Conservation (phyloP, 2,113 vertebrate species). For the Pimephales promelas region DNA sequence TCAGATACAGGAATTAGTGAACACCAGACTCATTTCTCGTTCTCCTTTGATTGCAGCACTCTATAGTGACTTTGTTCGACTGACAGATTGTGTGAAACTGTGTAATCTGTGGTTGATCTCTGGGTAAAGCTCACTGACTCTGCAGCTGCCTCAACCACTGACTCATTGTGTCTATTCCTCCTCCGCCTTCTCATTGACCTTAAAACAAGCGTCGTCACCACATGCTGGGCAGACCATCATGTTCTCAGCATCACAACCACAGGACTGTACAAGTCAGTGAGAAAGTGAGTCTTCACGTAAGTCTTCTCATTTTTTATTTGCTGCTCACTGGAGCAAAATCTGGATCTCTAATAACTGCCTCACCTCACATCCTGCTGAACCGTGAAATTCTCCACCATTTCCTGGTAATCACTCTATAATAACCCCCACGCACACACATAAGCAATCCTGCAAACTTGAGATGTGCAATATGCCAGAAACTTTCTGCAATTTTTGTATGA, state of each 20-base stretch:
- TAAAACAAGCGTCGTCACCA: not conserved
- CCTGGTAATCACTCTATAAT: not conserved
- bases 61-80: not conserved
- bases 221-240: not conserved
- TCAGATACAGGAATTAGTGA: not conserved
- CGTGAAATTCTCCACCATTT: constrained; percentile 32
- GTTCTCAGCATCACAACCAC: not conserved
- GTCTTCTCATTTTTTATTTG: not conserved
- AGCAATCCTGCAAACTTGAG: not conserved
- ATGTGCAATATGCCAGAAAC: not conserved
- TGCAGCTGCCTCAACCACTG: not conserved
- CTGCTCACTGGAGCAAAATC: not conserved
- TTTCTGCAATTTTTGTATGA: not conserved
- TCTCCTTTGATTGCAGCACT: not conserved
- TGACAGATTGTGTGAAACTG: constrained; percentile 19
- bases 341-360: not conserved
- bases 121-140: constrained; percentile 12
- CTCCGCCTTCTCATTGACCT: not conserved
- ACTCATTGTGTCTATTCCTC: not conserved
- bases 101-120: constrained; percentile 26
- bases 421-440: not conserved
- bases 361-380: not conserved
- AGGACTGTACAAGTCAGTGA: not conserved
- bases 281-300: not conserved
- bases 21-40: not conserved